phyloP scores from a whole-genome alignment of 2,797 vertebrate genomes.

The Columba guinea region DNA sequence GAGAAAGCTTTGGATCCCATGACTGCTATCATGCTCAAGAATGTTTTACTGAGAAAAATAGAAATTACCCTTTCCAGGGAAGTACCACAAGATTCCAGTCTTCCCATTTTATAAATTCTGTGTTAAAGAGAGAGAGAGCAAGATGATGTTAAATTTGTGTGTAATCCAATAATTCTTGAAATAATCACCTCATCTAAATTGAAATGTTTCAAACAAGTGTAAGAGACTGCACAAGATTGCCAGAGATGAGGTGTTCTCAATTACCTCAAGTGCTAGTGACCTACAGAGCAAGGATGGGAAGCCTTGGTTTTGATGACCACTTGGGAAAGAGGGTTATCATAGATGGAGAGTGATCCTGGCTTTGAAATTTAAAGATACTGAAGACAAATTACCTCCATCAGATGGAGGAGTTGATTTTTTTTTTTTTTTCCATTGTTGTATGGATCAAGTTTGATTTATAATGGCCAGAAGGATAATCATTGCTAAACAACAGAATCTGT shows the following conservation, averaged over 20 bases:
- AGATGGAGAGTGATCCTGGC: neutral
- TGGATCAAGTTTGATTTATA: neutral
- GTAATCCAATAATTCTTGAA: neutral
- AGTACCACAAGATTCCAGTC: neutral
- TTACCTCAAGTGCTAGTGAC: neutral
- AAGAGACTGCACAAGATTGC: neutral
- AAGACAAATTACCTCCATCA: neutral
- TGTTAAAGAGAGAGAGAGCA: neutral
- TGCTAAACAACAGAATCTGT: neutral
- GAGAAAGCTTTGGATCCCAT: neutral
- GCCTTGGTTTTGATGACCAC: neutral
- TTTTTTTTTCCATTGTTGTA: neutral
- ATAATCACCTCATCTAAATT: neutral
- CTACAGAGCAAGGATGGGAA: neutral
- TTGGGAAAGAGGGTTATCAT: neutral
- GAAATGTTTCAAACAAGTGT: neutral
- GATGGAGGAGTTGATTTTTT: neutral
- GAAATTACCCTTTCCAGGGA: neutral
- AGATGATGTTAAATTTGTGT: neutral
- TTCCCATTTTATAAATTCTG: neutral
- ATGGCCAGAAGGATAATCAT: neutral
- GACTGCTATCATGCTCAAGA: neutral
- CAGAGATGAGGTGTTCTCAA: neutral
- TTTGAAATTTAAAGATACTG: neutral
- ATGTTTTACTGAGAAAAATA: neutral